Conservation (phyloP, 2,888 invertebrate species). For the Drosophila aldrichi region DNA sequence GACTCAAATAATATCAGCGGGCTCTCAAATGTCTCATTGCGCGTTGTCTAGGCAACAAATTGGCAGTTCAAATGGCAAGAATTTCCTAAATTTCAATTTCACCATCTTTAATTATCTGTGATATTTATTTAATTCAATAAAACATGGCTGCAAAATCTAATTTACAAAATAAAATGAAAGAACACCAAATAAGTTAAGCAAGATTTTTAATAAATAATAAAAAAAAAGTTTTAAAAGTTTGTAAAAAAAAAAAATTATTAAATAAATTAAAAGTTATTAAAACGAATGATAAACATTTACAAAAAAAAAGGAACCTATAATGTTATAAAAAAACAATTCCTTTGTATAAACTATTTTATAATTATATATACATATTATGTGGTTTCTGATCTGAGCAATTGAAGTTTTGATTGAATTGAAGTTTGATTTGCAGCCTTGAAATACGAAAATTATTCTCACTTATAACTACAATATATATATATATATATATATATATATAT, state of each 20-base stretch:
- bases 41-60: slow-evolving; percentile 40
- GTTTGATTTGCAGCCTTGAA: slow-evolving; percentile 6
- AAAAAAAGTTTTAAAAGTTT: no score
- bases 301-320: no score
- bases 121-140: background rate
- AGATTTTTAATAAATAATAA: no score
- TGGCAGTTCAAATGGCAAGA: slow-evolving; percentile 39
- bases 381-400: no score
- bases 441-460: slow-evolving; percentile 1
- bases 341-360: background rate
- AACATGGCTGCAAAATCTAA: background rate
- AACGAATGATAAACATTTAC: no score
- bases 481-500: no score
- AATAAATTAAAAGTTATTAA: no score
- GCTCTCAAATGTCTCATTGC: slow-evolving; percentile 10
- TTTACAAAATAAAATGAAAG: no score
- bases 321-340: no score
- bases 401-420: background rate
- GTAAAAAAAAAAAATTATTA: no score
- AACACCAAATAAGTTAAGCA: no score
- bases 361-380: no score
- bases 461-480: background rate
- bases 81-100: slow-evolving; percentile 24
- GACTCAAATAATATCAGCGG: slow-evolving; percentile 11
- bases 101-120: background rate